phyloP scores from a whole-genome alignment of 1,140 invertebrate genomes.

The Cydia fagiglandana region DNA sequence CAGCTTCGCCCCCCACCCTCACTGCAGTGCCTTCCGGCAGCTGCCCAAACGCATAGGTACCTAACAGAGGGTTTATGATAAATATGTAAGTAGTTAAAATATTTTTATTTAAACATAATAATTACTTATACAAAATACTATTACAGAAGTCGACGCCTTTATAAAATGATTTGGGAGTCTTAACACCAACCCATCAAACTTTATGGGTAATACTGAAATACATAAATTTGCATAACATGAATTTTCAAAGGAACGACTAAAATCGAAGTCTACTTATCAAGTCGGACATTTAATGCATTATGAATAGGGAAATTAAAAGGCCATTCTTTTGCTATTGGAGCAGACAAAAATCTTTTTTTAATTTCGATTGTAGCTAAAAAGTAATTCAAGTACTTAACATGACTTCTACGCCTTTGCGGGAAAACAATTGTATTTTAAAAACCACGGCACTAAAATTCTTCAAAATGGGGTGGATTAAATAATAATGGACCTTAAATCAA shows the following conservation, averaged over 20 bases:
- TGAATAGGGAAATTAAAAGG: conserved; percentile 15
- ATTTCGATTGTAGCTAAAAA: background rate
- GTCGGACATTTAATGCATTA: conserved; percentile 22
- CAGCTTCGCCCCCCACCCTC: no score
- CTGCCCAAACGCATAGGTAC: no score
- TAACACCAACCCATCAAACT: conserved; percentile 2
- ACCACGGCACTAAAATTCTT: background rate
- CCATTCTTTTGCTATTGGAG: background rate
- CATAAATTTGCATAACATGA: conserved; percentile 27
- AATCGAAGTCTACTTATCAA: conserved; percentile 16
- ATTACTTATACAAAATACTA: background rate
- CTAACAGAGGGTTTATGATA: no score
- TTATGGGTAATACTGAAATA: conserved; percentile 9
- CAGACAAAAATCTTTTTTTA: background rate
- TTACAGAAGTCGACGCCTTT: background rate
- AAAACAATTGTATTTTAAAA: background rate
- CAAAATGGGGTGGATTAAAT: conserved; percentile 15
- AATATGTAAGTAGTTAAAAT: no score
- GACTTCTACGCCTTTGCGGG: background rate
- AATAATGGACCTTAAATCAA: conserved; percentile 31
- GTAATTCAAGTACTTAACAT: no score
- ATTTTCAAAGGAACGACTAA: conserved; percentile 1
- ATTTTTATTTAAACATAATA: background rate
- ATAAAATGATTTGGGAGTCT: background rate
- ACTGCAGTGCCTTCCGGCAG: no score